Evolutionary conservation across 2,888 invertebrate species (phyloP).

Genomic region (Caenorhabditis doughertyi): DNA sequence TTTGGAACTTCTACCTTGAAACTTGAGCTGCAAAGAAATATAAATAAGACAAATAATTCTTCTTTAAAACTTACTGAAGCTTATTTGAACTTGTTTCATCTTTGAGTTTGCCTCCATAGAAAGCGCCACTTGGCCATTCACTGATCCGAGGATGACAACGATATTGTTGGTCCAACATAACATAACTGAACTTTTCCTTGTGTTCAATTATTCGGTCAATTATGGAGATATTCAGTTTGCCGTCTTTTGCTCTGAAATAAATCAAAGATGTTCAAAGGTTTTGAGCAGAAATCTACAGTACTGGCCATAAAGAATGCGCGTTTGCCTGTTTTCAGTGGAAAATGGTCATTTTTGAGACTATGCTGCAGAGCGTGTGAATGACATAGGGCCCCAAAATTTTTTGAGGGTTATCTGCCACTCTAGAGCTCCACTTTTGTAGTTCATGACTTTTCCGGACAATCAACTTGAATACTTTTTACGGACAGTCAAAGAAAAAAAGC

Average conservation of each 20-base stretch:
- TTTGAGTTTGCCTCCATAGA: conserved; percentile 12
- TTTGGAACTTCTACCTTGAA: neutral
- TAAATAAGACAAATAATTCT: no score
- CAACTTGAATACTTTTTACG: no score
- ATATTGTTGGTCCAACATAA: conserved; percentile 33
- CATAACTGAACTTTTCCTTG: conserved; percentile 24
- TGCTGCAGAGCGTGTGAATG: no score
- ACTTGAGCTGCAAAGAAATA: neutral
- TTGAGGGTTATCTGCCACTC: no score
- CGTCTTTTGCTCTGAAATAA: neutral
- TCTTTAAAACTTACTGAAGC: neutral
- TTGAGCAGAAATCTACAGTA: neutral
- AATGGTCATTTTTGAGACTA: no score
- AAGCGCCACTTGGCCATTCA: conserved; percentile 19
- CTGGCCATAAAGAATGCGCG: no score
- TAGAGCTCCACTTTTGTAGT: no score
- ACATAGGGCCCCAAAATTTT: no score
- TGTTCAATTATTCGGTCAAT: conserved; percentile 30
- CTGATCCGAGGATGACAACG: conserved; percentile 16
- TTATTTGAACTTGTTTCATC: neutral
- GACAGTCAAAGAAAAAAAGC: no score
- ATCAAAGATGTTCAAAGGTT: neutral
- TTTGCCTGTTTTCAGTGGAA: no score
- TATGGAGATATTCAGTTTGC: neutral
- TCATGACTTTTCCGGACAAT: no score